These are phyloP conservation scores for Todus mexicanus DNA, from an alignment of 2,797 vertebrate species.

Conservation along the genomic window DNA sequence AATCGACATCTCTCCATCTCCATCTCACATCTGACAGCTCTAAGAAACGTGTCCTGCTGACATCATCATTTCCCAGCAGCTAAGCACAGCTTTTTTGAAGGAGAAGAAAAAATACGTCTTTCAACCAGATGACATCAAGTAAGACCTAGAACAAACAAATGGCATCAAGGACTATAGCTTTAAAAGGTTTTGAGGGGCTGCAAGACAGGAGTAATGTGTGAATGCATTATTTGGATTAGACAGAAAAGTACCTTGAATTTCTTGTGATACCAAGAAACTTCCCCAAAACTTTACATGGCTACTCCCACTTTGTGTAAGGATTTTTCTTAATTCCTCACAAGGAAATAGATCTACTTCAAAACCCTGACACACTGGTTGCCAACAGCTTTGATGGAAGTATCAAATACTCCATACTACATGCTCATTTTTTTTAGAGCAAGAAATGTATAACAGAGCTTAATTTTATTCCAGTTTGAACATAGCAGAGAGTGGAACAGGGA, in stretches of 20 bases:
- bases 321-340: not conserved
- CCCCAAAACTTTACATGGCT: not conserved
- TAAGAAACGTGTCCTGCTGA: not conserved
- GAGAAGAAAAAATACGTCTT: not conserved
- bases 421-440: not conserved
- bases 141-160: not conserved
- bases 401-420: not conserved
- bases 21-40: no score
- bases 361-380: not conserved
- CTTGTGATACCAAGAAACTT: not conserved
- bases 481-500: not conserved
- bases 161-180: not conserved
- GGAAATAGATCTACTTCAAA: not conserved
- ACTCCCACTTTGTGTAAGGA: not conserved
- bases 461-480: not conserved
- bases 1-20: not conserved
- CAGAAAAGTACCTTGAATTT: not conserved
- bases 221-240: not conserved
- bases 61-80: not conserved
- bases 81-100: not conserved
- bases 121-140: not conserved
- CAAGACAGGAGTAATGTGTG: not conserved
- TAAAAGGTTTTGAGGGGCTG: not conserved
- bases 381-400: not conserved
- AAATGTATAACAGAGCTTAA: not conserved